Evolutionary conservation across 2,113 vertebrate species (phyloP), one percentile per base, ranked within the genome.

Genomic region (Sylvia atricapilla): DNA sequence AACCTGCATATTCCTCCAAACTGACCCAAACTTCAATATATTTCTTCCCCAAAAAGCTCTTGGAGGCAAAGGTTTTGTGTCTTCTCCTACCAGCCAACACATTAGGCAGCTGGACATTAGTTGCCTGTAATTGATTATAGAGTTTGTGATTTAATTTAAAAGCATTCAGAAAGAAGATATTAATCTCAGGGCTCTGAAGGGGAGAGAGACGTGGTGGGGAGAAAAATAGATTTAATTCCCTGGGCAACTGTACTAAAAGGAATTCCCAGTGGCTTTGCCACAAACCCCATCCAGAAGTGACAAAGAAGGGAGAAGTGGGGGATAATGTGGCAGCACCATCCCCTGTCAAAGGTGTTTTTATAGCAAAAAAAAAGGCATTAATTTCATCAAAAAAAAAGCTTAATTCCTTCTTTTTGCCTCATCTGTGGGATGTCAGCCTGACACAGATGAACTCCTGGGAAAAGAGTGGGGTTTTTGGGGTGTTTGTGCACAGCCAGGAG

Each of bases 81-180:
- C 79, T 58, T 39, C 79, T 58, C 41, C 11, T 4, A 58, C 10
- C 84, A 89, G 64, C 37, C 74, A 49, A 19, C 60, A 41, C 73
- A 63, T 64, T 4, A 85, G 74, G 53, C 90, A 92, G 56, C 96
- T 93, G 93, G 87, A 84, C 87, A 43, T 92, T 64, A 95, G 94
- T 20, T 50, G 84, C 30, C 58, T 74, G 93, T 87, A 94, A 97
- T 93, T 94, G 92, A 97, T 96, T 94, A 84, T 94, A 84, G 78
- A 89, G 89, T 94, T 95, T 74, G 89, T 89, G 93, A 93, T 94
- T 96, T 90, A 95, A 97, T 95, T 97, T 94, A 91, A 96, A 96
- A 97, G 96, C 95, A 73, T 95, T 95, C 91, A 10, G 64, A 20
- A 69, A 59, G 84, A 30, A 93, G 94, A 83, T 85, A 94, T 96